Evolutionary conservation across 2,113 vertebrate species (phyloP).

Genomic region (Orcinus orca): DNA sequence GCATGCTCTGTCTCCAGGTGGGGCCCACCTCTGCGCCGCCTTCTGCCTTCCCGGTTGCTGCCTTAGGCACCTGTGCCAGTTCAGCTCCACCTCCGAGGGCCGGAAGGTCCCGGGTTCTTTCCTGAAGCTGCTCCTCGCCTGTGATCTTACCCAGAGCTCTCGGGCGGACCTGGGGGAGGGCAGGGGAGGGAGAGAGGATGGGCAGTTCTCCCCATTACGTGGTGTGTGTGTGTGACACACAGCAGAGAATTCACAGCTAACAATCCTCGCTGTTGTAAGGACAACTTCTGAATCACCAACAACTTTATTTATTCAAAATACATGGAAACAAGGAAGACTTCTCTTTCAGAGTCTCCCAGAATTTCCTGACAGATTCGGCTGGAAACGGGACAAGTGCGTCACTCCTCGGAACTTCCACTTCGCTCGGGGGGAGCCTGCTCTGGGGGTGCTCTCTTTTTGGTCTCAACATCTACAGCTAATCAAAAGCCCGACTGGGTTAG

Average conservation of each 20-base stretch:
- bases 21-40: no score
- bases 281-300: neutral
- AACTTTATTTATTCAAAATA: neutral
- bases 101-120: neutral
- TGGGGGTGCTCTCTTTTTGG: conserved; percentile 42
- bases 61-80: neutral
- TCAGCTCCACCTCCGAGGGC: neutral
- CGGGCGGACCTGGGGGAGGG: no score
- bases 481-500: conserved; percentile 73
- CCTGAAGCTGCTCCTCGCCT: neutral
- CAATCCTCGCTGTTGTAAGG: neutral
- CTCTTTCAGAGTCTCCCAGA: conserved; percentile 15
- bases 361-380: neutral
- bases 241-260: neutral
- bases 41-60: neutral
- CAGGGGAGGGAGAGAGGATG: rapidly evolving
- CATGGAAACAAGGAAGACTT: neutral
- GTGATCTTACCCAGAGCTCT: neutral
- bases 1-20: no score
- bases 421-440: neutral
- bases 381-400: neutral
- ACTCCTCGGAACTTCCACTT: neutral
- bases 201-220: neutral
- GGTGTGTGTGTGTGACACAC: no score
- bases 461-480: conserved; percentile 74